Evolutionary conservation across 2,888 invertebrate species (phyloP).

Genomic region (Ophion obscuratus): DNA sequence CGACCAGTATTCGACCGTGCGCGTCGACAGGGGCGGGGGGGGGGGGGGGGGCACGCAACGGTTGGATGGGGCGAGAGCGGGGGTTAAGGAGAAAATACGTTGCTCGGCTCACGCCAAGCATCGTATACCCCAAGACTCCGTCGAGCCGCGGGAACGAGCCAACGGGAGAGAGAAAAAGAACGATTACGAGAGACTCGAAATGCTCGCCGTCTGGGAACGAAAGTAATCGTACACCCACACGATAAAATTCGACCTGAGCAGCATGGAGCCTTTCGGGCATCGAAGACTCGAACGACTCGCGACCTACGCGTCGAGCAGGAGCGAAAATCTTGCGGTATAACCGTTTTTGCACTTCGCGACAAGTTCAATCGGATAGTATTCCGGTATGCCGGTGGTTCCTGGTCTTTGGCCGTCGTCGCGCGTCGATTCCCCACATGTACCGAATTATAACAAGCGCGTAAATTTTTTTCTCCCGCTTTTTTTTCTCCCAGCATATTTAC

Average conservation of each 20-base stretch:
- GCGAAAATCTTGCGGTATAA: not conserved
- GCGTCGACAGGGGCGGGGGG: not conserved
- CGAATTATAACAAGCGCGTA: not conserved
- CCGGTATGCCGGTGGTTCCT: too few species aligned
- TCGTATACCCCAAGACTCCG: not conserved
- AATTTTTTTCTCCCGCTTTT: not conserved
- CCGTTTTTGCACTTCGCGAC: not conserved
- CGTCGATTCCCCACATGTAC: not conserved
- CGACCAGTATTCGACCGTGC: slow-evolving; percentile 36
- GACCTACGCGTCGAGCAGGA: too few species aligned
- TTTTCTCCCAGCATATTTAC: not conserved
- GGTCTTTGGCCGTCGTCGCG: too few species aligned
- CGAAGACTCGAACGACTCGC: too few species aligned
- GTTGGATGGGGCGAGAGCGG: not conserved
- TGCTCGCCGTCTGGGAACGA: slow-evolving; percentile 53
- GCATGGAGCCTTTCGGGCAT: slow-evolving; percentile 15
- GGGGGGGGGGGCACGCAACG: not conserved
- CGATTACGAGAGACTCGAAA: not conserved
- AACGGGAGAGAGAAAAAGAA: slow-evolving; percentile 5
- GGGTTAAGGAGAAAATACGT: not conserved
- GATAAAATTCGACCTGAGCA: slow-evolving; percentile 21
- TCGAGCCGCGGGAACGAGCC: not conserved
- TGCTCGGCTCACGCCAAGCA: not conserved
- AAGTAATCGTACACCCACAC: slow-evolving; percentile 53
- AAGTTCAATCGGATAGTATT: not conserved